These are phyloP conservation scores for Amblyteles armatorius DNA, from an alignment of 2,888 invertebrate genomes.

Conservation along the genomic window DNA sequence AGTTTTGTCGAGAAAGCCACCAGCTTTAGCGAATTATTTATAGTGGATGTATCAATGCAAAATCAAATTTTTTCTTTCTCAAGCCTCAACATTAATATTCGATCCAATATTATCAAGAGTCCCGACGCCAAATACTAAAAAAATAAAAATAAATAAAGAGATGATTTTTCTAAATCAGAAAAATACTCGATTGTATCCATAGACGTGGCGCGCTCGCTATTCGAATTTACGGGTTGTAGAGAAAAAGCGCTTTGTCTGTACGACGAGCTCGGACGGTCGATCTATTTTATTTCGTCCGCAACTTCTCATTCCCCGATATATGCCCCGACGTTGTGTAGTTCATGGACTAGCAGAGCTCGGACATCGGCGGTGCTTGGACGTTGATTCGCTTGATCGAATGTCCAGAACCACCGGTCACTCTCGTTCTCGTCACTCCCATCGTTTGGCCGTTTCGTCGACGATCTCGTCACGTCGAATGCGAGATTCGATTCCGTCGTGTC, in stretches of 20 bases:
- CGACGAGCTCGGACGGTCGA: slow-evolving; percentile 20
- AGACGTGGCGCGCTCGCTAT: not conserved
- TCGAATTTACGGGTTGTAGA: not conserved
- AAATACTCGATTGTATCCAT: not conserved
- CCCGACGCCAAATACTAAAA: not conserved
- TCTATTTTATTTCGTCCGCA: slow-evolving; percentile 24
- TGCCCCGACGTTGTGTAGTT: not conserved
- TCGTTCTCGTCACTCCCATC: slow-evolving; percentile 23
- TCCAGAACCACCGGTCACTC: slow-evolving; percentile 46
- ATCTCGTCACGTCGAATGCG: slow-evolving; percentile 35
- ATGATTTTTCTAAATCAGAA: not conserved
- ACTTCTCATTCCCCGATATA: slow-evolving; percentile 29
- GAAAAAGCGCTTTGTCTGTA: slow-evolving; percentile 17
- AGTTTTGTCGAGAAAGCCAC: not conserved
- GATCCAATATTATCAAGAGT: not conserved
- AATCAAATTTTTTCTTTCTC: not conserved
- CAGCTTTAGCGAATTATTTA: not conserved
- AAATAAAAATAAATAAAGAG: not conserved
- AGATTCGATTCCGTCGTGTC: slow-evolving; percentile 26
- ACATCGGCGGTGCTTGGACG: slow-evolving; percentile 37
- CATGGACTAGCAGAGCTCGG: slow-evolving; percentile 7
- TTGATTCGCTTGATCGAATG: slow-evolving; percentile 54
- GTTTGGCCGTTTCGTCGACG: slow-evolving; percentile 29
- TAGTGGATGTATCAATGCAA: not conserved
- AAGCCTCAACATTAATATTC: not conserved